Evolutionary conservation across 2,113 vertebrate species (phyloP).

Genomic region (Scortum barcoo): DNA sequence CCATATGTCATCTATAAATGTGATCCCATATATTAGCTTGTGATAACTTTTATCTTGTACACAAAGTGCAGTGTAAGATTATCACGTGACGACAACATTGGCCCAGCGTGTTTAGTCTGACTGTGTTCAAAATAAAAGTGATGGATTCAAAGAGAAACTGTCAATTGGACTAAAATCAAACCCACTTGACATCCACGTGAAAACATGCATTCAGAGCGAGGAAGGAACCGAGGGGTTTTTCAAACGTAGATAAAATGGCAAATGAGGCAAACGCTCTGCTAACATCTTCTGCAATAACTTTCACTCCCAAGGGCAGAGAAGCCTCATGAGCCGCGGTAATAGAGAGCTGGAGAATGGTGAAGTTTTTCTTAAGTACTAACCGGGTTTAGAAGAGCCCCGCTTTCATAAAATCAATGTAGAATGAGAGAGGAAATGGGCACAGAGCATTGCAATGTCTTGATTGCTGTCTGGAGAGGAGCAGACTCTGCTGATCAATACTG

Average conservation of each 20-base stretch:
- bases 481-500: conserved; percentile 69
- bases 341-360: conserved; percentile 51
- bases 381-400: conserved; percentile 50
- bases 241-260: conserved; percentile 42
- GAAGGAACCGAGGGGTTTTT: not conserved
- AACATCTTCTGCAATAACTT: conserved; percentile 35
- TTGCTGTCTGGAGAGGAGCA: conserved; percentile 72
- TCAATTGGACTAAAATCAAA: not conserved
- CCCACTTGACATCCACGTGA: not conserved
- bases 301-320: conserved; percentile 43
- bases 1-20: not conserved
- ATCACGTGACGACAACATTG: not conserved
- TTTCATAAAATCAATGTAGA: conserved; percentile 80
- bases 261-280: conserved; percentile 43
- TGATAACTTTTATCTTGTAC: too few relatives aligned
- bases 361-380: conserved; percentile 66
- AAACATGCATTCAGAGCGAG: not conserved
- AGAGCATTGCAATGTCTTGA: conserved; percentile 63
- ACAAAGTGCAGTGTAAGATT: too few relatives aligned
- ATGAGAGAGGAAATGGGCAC: conserved; percentile 72
- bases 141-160: not conserved
- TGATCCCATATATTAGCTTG: not conserved
- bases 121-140: not conserved
- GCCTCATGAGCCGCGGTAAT: conserved; percentile 49
- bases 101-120: not conserved